Base-by-base conservation (phyloP, 2,888 invertebrate species). In the Meghimatium bilineatum region DNA sequence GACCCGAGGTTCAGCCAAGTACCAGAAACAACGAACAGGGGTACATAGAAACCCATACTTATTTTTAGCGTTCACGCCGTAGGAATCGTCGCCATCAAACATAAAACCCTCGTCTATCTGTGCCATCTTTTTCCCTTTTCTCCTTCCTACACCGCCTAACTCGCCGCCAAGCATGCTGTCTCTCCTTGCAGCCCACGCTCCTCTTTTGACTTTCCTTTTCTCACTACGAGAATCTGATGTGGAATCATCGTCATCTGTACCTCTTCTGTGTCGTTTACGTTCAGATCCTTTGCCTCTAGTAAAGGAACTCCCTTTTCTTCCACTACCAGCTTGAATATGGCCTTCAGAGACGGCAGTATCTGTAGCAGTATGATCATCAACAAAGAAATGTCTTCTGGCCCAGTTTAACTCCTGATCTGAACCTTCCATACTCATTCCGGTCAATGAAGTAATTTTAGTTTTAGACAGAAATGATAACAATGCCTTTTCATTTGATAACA, bases 11-110 rank as follows among this genome's bases (percentile, higher is more conserved):
- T 81, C 52, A 23, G 52, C 74, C 49, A 81, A 56, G 23, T 74
- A 72, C 81, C 81, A 81, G 29, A 14, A 17, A 34, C 81, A 81
- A 14, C 29, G 56, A 38, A 74, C 49, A n/a, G 79, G 79, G 3
- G 79, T 79, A 1, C 38, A 23, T 8, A 1, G 23, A 52, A 56
- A 74, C 23, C 74, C 74, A 20, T 32, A 74, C 29, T 32, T 52
- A 20, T 3, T 6, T 34, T 74, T 74, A 17, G 74, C 74, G 0
- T 49, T 52, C 1, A 52, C 1, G 52, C 74, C 74, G 23, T 32
- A 74, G 8, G 52, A 52, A 74, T 74, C 74, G 29, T 52, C 52
- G 1, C 52, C 72, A n/a, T 26, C 5, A 17, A 26, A 3, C 0
- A 1, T 14, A 10, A n/a, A 12, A 8, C n/a, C 44, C 10, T 49